These are phyloP conservation scores for Lepidostoma basale DNA, from an alignment of 1,140 invertebrate species.

Conservation along the genomic window DNA sequence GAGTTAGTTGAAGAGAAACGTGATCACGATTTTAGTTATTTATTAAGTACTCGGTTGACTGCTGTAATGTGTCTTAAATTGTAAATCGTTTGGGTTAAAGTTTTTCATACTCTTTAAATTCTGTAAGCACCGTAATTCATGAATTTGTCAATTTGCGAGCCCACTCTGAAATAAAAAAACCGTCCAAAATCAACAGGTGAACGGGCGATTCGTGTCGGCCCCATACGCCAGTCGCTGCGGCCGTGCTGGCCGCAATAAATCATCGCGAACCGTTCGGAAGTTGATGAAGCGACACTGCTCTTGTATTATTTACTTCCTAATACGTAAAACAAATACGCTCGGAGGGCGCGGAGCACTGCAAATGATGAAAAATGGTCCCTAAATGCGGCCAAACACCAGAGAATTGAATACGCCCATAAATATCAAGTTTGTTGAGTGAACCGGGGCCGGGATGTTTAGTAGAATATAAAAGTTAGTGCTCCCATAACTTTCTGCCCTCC, in stretches of 20 bases:
- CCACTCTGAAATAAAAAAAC: too few species aligned
- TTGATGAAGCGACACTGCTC: neutral
- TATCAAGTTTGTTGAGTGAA: slow-evolving; percentile 44
- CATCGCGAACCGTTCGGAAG: neutral
- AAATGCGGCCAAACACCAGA: slow-evolving; percentile 42
- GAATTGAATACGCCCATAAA: slow-evolving; percentile 46
- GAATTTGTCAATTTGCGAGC: too few species aligned
- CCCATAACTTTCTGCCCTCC: neutral
- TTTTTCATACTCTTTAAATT: too few species aligned
- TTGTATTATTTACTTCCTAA: slow-evolving; percentile 17
- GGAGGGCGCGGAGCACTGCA: slow-evolving; percentile 22
- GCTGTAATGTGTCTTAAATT: too few species aligned
- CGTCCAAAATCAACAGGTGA: neutral
- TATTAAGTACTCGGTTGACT: too few species aligned
- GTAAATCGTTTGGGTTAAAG: too few species aligned
- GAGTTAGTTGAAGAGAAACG: too few species aligned
- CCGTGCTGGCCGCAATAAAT: neutral
- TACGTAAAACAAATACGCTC: slow-evolving; percentile 23
- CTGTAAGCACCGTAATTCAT: too few species aligned
- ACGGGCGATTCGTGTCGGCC: neutral
- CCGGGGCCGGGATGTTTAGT: slow-evolving; percentile 11
- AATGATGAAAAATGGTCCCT: slow-evolving; percentile 47
- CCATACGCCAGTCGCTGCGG: neutral
- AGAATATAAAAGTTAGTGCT: slow-evolving; percentile 23
- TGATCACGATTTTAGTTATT: too few species aligned